Evolutionary conservation across 2,888 invertebrate species (phyloP), one percentile per base, ranked within the genome.

Genomic region (Alloscopus bannaensis): DNA sequence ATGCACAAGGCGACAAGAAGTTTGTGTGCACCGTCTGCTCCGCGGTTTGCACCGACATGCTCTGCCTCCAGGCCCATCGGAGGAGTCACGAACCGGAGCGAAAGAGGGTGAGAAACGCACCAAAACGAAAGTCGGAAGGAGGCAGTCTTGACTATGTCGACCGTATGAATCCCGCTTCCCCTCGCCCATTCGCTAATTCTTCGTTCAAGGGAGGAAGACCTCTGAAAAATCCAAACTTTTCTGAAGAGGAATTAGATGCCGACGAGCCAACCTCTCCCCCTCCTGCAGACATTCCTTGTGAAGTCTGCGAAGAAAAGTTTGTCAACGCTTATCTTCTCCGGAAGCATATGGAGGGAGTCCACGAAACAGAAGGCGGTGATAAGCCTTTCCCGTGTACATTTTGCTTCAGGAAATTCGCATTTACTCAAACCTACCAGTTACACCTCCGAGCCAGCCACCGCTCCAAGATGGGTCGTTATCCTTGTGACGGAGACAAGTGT

Each of bases 271-370:
- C n/a, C n/a, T n/a, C n/a, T n/a, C n/a, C n/a, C n/a, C n/a, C n/a
- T n/a, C n/a, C 45, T 45, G n/a, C 52, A 22, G 11, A 55, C 13
- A 24, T 59, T 13, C 69, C 68, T 6, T 70, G 70, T 29, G 60
- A 29, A 42, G 2, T 47, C 26, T 70, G 70, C 36, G 20, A 47
- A 8, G 24, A 22, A 2, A 31, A 29, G 26, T 70, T 3, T 26
- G 31, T 47, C 1, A 20, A 28, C 1, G 47, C 24, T 3, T 24
- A 26, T 6, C 1, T 28, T 0, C 60, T 70, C 0, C 18, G 60
- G 16, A 70, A 36, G n/a, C 70, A 70, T 47, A 57, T 70, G 36
- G 60, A 70, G 3, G 24, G n/a, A 1, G n/a, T 20, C 6, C 70
- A 70, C 31, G 70, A 59, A 26, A 24, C 26, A 2, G 60, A 47